Conservation (phyloP, 2,113 vertebrate genomes). For the Gambusia holbrooki region DNA sequence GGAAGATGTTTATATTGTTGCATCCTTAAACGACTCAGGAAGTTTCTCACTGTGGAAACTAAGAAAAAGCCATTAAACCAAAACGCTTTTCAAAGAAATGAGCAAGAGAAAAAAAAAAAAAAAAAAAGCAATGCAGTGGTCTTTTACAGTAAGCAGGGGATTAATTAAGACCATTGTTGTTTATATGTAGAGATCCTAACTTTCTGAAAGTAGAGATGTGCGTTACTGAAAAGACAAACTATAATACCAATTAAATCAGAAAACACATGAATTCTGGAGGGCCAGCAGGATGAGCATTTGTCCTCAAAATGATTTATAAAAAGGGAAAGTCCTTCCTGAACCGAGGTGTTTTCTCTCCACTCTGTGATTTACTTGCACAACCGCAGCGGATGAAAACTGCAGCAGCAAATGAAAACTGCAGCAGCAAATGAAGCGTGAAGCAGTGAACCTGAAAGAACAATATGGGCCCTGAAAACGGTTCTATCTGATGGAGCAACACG, state of each 20-base stretch:
- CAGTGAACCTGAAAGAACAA: not conserved
- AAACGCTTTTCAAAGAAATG: too few relatives aligned
- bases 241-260: too few relatives aligned
- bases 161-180: too few relatives aligned
- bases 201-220: too few relatives aligned
- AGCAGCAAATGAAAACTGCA: not conserved
- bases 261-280: too few relatives aligned
- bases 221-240: too few relatives aligned
- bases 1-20: not conserved
- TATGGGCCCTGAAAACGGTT: not conserved
- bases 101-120: too few relatives aligned
- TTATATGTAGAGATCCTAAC: too few relatives aligned
- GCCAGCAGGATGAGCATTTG: too few relatives aligned
- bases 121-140: too few relatives aligned
- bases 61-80: too few relatives aligned
- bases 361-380: not conserved
- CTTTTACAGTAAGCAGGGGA: too few relatives aligned
- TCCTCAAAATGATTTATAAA: not conserved
- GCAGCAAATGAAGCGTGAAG: not conserved
- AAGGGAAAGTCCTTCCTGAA: not conserved
- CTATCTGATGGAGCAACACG: not conserved
- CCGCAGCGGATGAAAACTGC: not conserved
- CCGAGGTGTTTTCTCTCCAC: not conserved
- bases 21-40: not conserved
- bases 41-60: not conserved